phyloP scores from a whole-genome alignment of 2,888 invertebrate genomes.

The Drosophila ustulata region DNA sequence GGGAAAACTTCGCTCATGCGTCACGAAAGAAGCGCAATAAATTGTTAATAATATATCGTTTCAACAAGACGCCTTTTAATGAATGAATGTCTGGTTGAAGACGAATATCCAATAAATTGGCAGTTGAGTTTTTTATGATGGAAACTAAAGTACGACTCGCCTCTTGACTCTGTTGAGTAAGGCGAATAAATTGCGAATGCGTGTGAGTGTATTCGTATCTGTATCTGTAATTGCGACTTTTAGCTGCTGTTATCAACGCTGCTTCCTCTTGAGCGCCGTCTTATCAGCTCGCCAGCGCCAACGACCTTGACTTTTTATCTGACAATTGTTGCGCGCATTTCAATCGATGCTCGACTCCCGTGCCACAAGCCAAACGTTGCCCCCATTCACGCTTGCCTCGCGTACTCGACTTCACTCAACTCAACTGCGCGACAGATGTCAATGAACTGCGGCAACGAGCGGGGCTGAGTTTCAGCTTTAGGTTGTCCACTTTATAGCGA shows the following conservation, averaged over 20 bases:
- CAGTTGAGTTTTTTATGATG: conserved; percentile 7
- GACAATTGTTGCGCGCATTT: conserved; percentile 65
- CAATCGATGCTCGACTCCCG: conserved; percentile 54
- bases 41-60: conserved; percentile 23
- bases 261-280: conserved; percentile 7
- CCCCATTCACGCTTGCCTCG: conserved; percentile 1
- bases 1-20: conserved; percentile 4
- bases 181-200: not conserved
- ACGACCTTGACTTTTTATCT: conserved; percentile 77
- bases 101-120: conserved; percentile 17
- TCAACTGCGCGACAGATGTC: conserved; percentile 40
- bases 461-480: conserved; percentile 20
- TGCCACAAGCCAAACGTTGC: conserved; percentile 19
- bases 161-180: conserved; percentile 9
- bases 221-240: conserved; percentile 14
- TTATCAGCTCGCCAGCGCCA: conserved; percentile 45
- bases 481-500: conserved; percentile 20
- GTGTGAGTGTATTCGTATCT: not conserved
- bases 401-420: not conserved
- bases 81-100: conserved; percentile 24
- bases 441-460: conserved; percentile 38
- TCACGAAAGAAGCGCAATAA: conserved; percentile 25
- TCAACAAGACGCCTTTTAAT: conserved; percentile 21
- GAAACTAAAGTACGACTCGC: conserved; percentile 8
- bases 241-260: conserved; percentile 29